Evolutionary conservation across 2,113 vertebrate genomes (phyloP), one percentile per base, ranked within the genome.

Genomic region (Aphelocoma coerulescens): DNA sequence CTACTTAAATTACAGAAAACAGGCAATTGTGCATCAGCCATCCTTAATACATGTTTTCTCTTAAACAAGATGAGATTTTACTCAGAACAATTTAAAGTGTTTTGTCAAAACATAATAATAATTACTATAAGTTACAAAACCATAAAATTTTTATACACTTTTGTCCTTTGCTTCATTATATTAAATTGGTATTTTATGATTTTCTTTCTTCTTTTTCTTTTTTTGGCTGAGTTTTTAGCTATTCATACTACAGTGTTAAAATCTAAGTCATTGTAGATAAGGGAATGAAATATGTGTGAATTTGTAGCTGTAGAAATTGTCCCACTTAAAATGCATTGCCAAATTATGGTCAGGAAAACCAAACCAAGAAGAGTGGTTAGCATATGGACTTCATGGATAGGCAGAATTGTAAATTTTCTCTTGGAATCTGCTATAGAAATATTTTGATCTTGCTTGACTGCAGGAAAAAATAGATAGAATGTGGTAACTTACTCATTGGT

Each of bases 401-500:
- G 21, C 52, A 94, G 35, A 94, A 93, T 71, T 86, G 21, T 63
- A 88, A 69, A 52, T 88, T 89, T 76, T 77, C 63, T n/a, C 12
- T 69, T 95, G 61, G 33, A 83, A 88, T 77, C 33, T 86, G 24
- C 43, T 83, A 14, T 52, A 73, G 37, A 85, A 91, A 92, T 93
- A 91, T 94, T 95, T 88, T 91, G 72, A 86, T 83, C 46, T 85
- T 77, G 18, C 85, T 67, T 74, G 58, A 67, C 35, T 91, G 14
- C 18, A 57, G 58, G 43, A 67, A 75, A 91, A 84, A 67, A 41
- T 15, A n/a, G 4, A 41, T n/a, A 78, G 33, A 78, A 65, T 41
- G 14, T n/a, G 75, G 20, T 51, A 66, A 63, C 11, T 97, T 82
- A 41, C 23, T 75, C 26, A 37, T 16, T 77, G 33, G 28, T 76